These are phyloP conservation scores for Lasiurus cinereus DNA, from an alignment of 2,113 vertebrate species.

Conservation along the genomic window DNA sequence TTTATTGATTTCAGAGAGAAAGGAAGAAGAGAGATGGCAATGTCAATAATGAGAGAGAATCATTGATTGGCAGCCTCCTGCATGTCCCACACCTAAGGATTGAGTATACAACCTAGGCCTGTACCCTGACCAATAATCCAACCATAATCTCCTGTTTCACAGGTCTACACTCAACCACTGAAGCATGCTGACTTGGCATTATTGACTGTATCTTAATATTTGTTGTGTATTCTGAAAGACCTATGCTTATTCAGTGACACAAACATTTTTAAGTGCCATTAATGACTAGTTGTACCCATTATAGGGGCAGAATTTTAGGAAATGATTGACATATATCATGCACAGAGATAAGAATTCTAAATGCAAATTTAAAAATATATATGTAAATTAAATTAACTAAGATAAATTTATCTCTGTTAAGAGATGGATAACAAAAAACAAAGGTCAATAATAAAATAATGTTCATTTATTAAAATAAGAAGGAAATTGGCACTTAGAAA, in stretches of 20 bases:
- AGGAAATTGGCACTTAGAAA: not conserved
- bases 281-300: not conserved
- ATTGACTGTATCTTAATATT: not conserved
- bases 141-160: too few species aligned
- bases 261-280: not conserved
- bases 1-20: too few species aligned
- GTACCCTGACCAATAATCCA: too few species aligned
- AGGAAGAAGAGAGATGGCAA: too few species aligned
- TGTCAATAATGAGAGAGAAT: too few species aligned
- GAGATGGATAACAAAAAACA: not conserved
- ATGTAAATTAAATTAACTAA: not conserved
- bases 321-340: not conserved
- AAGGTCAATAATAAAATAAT: not conserved
- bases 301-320: not conserved
- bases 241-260: not conserved
- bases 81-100: too few species aligned
- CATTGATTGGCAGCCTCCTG: too few species aligned
- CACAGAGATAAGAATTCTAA: not conserved
- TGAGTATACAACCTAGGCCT: too few species aligned
- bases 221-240: not conserved
- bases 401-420: not conserved
- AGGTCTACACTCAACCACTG: too few species aligned
- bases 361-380: not conserved
- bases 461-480: not conserved
- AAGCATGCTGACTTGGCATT: too few species aligned